These are phyloP conservation scores for Botia kubotai DNA, from an alignment of 2,797 vertebrate species.

Conservation along the genomic window DNA sequence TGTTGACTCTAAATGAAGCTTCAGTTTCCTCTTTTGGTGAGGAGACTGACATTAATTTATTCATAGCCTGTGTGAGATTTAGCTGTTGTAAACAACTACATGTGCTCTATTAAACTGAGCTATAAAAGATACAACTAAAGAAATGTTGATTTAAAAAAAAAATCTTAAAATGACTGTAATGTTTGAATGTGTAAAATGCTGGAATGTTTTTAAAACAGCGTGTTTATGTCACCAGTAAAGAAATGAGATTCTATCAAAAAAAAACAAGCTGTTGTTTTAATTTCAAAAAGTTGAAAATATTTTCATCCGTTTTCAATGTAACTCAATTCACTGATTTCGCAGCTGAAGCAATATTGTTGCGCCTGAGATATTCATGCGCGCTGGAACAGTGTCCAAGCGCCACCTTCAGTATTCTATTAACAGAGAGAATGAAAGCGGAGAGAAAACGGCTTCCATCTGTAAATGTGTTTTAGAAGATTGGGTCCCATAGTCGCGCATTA, in stretches of 20 bases:
- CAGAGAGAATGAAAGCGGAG: conserved; percentile 39
- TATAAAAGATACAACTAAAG: not conserved
- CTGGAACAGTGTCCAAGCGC: conserved; percentile 86
- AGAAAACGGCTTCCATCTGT: conserved; percentile 1
- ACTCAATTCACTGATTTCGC: not conserved
- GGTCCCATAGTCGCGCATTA: not conserved
- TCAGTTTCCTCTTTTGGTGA: conserved; percentile 53
- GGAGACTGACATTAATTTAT: conserved; percentile 15
- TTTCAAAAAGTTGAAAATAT: not conserved
- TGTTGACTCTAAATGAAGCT: conserved; percentile 76
- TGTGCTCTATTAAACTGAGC: not conserved
- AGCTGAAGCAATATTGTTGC: conserved; percentile 45
- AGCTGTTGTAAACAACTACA: not conserved
- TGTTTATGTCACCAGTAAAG: not conserved
- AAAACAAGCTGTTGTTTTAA: not conserved
- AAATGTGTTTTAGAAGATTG: conserved; percentile 12
- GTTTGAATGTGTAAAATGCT: not conserved
- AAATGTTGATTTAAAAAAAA: no score
- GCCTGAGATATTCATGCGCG: conserved; percentile 59
- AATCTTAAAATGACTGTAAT: no score
- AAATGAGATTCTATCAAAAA: not conserved
- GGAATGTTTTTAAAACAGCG: not conserved
- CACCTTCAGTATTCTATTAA: conserved; percentile 85
- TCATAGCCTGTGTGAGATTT: not conserved
- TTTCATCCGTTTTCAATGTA: conserved; percentile 14